phyloP scores from a whole-genome alignment of 1,140 invertebrate genomes.

The Diachasmimorpha longicaudata region DNA sequence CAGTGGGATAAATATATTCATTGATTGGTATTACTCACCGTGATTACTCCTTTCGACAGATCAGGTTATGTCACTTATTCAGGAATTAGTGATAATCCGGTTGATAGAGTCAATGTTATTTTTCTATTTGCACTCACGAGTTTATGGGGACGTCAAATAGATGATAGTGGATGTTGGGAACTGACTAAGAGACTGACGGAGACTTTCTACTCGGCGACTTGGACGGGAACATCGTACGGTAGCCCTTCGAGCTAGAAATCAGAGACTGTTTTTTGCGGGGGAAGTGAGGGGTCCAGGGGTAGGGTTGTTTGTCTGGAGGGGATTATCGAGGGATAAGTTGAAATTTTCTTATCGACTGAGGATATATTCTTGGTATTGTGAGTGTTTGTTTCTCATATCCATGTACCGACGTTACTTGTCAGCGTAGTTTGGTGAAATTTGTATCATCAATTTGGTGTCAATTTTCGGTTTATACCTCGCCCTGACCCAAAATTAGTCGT shows the following conservation, averaged over 20 bases:
- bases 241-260: background rate
- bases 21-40: background rate
- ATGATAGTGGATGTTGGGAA: background rate
- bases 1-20: background rate
- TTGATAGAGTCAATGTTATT: background rate
- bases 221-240: background rate
- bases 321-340: background rate
- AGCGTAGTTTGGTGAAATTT: too few species aligned
- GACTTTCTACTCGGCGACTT: slow-evolving; percentile 1
- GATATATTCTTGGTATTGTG: too few species aligned
- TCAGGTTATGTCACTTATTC: background rate
- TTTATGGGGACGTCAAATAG: background rate
- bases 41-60: background rate
- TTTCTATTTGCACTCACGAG: background rate
- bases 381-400: too few species aligned
- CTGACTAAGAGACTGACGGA: background rate
- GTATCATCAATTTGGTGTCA: too few species aligned
- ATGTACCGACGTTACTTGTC: too few species aligned
- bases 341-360: background rate
- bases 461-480: too few species aligned
- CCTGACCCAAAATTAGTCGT: too few species aligned
- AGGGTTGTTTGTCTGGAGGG: background rate
- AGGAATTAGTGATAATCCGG: background rate
- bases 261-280: background rate
- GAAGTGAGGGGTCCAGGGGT: background rate